Base-by-base conservation (phyloP, 2,888 invertebrate genomes). In the Heliconius ethilla region DNA sequence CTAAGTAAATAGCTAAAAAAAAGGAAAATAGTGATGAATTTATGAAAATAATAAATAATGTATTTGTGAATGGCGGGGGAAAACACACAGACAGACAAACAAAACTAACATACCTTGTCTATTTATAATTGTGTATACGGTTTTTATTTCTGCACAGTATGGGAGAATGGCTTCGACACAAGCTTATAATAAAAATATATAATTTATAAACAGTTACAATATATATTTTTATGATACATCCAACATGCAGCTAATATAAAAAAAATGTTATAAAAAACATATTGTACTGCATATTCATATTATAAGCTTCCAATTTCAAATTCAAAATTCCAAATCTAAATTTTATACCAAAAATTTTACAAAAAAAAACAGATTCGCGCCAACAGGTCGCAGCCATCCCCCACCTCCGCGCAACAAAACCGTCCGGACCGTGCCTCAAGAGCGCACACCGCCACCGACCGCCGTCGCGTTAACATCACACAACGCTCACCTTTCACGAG, bases 401-500 rank as follows among this genome's bases (percentile, higher is more conserved):
- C 63, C 73, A 72, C 75, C 72, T 13, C 67, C 76, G 62, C 67
- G 80, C 80, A 82, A 80, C 81, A 83, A 84, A 86, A 84, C 62
- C 77, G 75, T 59, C 73, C 40, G 40, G 15, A 70, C 70, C 76
- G 65, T 83, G 84, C 80, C 82, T 84, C 81, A 63, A 70, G 78
- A 78, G 80, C 72, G 73, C 81, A 77, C 73, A 78, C 63, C 66
- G 76, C 70, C 74, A 45, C 74, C 70, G 77, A 78, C 78, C 78
- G 79, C 82, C 79, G 80, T 80, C 81, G 78, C 81, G 81, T 78
- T 77, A 76, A 78, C 82, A 80, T 77, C 80, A 80, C 86, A 83
- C 86, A 88, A 86, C 87, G 83, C 87, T 94, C 95, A 98, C 98
- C 99, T 97, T 98, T 97, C 82, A 99, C 98, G 91, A 99, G 96